Percentiles rank a stretch among this genome's conserved stretches.
These are phyloP conservation scores for Anarhynchus alexandrinus DNA, from an alignment of 2,113 vertebrate genomes.

Conservation along the genomic window DNA sequence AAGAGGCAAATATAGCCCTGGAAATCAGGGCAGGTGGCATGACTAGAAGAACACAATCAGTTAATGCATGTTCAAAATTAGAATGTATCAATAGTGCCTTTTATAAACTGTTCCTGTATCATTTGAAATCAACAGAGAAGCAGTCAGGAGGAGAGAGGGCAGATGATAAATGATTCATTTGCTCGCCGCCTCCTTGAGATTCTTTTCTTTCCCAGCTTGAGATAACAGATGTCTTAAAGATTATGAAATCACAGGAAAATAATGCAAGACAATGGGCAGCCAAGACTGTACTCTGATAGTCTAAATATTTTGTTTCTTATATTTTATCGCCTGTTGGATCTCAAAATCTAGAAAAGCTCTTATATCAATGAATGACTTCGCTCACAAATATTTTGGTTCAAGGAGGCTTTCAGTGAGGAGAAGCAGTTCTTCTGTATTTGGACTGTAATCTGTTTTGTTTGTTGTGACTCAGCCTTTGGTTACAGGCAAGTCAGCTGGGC, in stretches of 20 bases:
- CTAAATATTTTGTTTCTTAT: constrained; percentile 12
- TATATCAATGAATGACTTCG: neutral
- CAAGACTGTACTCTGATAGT: neutral
- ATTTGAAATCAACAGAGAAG: neutral
- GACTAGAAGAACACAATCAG: neutral
- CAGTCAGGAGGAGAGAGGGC: constrained; percentile 8
- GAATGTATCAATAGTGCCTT: neutral
- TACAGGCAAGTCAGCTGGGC: neutral
- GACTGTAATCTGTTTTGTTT: neutral
- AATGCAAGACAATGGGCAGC: neutral
- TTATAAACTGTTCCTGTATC: neutral
- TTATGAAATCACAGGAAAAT: constrained; percentile 17
- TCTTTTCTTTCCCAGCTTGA: constrained; percentile 3
- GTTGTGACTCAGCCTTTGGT: neutral
- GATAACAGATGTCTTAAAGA: constrained; percentile 28
- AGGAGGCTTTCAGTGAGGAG: neutral
- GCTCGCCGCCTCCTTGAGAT: constrained; percentile 1
- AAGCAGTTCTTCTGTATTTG: neutral
- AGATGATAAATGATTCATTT: constrained; percentile 51
- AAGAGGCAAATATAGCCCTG: neutral
- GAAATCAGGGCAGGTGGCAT: neutral
- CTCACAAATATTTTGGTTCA: neutral
- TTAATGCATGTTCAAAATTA: neutral
- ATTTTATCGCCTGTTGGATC: neutral
- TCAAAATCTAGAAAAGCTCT: neutral